Evolutionary conservation across 2,888 invertebrate species (phyloP), one percentile per base, ranked within the genome.

Genomic region (Cantharis rufa): DNA sequence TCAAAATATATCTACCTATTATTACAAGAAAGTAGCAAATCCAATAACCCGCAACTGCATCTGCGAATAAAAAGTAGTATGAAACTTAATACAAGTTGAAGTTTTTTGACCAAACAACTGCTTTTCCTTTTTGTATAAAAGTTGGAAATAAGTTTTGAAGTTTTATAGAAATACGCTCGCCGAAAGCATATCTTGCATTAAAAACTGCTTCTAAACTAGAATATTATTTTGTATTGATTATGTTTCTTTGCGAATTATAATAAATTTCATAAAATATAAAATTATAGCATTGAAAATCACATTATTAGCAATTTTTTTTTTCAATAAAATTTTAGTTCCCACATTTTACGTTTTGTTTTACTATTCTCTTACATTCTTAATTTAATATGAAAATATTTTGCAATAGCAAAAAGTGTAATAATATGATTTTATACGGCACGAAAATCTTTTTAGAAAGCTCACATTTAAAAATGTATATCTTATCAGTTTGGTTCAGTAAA

Each of bases 41-140:
- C 62, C 74, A 74, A 74, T 74, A 74, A 74, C 69, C 74, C 63
- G 74, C 74, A 72, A 76, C 69, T 72, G 72, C 72, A 76, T 72
- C 72, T 76, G 72, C 32, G 28, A 72, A 64, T 64, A 62, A 69
- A 69, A 69, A 72, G 69, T 76, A 69, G 27, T 69, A 21, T 27
- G 24, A 72, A 76, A 76, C 69, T 75, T 68, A 72, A 71, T 75
- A 75, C 72, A 72, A 76, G 72, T 72, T 71, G 21, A 15, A 32
- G 16, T 32, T 69, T 32, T 69, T 28, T 18, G 32, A 16, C 64
- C 64, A 48, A 71, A 68, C 72, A 61, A 72, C 68, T 68, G 48
- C 72, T 61, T 70, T 71, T 63, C 62, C 71, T 62, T 63, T 71
- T 62, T 62, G 71, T 18, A 21, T 62, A 28, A 18, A 72, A 72